Conservation (phyloP, 2,113 vertebrate species). For the Dolichallabes microphthalmus region DNA sequence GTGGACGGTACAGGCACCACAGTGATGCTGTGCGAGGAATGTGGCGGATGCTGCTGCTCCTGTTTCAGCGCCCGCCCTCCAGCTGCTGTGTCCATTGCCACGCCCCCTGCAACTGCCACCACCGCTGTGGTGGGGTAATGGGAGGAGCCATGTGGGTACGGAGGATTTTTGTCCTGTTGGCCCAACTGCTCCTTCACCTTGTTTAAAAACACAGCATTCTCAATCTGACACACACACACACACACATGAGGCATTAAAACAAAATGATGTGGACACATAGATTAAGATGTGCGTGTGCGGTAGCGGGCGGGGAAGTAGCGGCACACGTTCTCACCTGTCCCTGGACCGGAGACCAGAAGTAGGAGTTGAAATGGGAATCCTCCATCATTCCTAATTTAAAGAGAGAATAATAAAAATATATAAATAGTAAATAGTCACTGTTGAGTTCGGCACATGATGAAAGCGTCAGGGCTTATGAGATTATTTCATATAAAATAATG, state of each 20-base stretch:
- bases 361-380: conserved; percentile 99
- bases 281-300: neutral
- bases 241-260: conserved; percentile 22
- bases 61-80: conserved; percentile 75
- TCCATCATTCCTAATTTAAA: conserved; percentile 89
- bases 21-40: conserved; percentile 92
- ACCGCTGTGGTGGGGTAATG: conserved; percentile 93
- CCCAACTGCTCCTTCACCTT: conserved; percentile 94
- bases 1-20: conserved; percentile 92
- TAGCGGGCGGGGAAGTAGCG: neutral
- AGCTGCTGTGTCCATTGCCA: conserved; percentile 75
- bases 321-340: conserved; percentile 80
- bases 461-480: neutral
- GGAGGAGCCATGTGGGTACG: conserved; percentile 75
- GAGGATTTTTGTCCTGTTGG: conserved; percentile 87
- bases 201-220: conserved; percentile 97
- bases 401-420: neutral
- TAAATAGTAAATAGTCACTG: neutral
- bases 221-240: conserved; percentile 75
- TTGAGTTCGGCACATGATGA: too few relatives aligned
- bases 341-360: conserved; percentile 97
- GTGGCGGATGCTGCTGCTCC: conserved; percentile 85
- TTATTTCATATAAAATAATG: neutral
- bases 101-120: conserved; percentile 85
- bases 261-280: neutral